Percentiles rank a stretch among this genome's conserved stretches.
Conservation (phyloP, 1,140 invertebrate species). For the Drosophila bocqueti region DNA sequence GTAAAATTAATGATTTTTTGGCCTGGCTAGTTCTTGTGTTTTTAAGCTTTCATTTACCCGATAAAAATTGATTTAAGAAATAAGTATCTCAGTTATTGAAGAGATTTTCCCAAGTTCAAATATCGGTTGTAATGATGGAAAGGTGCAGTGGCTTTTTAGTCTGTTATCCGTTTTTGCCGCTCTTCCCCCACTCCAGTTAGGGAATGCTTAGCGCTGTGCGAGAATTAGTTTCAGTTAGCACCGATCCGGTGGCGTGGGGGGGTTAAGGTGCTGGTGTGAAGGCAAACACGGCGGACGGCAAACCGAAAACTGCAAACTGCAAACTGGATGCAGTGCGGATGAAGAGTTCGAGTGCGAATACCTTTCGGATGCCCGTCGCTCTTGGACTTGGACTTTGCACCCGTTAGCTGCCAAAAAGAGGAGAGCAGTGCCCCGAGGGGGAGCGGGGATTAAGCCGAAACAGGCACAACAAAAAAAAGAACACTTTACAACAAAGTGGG, state of each 20-base stretch:
- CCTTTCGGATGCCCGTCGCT: slow-evolving; percentile 48
- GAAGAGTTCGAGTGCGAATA: slow-evolving; percentile 20
- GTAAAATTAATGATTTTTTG: not conserved
- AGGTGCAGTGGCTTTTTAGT: not conserved
- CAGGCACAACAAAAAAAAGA: slow-evolving; percentile 9
- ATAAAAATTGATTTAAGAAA: not conserved
- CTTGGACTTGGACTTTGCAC: slow-evolving; percentile 66
- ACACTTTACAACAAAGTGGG: slow-evolving; percentile 57
- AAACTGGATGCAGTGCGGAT: slow-evolving; percentile 51
- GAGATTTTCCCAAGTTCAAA: not conserved
- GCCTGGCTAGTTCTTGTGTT: not conserved
- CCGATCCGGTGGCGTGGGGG: slow-evolving; percentile 1
- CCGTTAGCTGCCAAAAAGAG: slow-evolving; percentile 66
- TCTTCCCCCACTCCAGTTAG: not conserved
- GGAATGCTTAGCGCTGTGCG: slow-evolving; percentile 26
- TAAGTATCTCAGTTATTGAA: not conserved
- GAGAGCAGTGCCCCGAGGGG: slow-evolving; percentile 6
- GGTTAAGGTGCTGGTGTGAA: slow-evolving; percentile 49
- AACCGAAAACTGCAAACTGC: slow-evolving; percentile 39
- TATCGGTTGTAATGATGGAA: not conserved
- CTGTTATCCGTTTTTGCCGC: too few relatives aligned
- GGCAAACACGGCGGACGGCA: slow-evolving; percentile 49
- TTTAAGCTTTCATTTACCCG: not conserved
- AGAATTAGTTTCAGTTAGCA: slow-evolving; percentile 69
- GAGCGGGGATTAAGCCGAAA: slow-evolving; percentile 2